Evolutionary conservation across 2,113 vertebrate genomes (phyloP).

Genomic region (Mesocricetus auratus): DNA sequence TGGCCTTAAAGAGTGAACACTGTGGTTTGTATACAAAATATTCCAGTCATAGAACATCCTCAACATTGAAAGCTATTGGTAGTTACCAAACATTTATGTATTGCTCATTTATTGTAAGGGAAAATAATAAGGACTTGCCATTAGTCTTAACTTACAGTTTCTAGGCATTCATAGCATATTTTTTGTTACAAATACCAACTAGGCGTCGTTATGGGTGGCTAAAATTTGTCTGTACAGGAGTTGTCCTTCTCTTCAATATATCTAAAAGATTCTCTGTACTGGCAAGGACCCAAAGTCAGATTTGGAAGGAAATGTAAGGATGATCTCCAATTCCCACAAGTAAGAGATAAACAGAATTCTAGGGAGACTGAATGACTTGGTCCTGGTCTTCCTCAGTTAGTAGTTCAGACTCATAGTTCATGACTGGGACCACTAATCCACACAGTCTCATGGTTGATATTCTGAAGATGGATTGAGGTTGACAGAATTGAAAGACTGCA

Average conservation of each 20-base stretch:
- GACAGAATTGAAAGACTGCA: background rate
- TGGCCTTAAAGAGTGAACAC: background rate
- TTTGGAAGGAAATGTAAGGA: background rate
- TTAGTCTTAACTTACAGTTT: background rate
- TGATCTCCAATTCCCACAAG: background rate
- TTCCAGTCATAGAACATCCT: background rate
- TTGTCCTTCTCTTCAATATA: background rate
- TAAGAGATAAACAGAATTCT: background rate
- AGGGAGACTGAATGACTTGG: background rate
- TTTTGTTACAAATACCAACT: background rate
- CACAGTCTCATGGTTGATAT: background rate
- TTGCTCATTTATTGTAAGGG: background rate
- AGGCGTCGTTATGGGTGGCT: background rate
- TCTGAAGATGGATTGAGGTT: background rate
- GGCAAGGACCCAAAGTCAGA: background rate
- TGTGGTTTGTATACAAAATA: background rate
- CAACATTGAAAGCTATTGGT: background rate
- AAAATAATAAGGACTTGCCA: background rate
- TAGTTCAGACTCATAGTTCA: conserved; percentile 20
- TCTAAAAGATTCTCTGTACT: background rate
- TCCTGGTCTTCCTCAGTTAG: background rate
- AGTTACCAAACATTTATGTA: background rate
- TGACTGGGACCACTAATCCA: background rate
- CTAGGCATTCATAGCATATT: background rate
- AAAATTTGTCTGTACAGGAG: background rate